Evolutionary conservation across 2,113 vertebrate species (phyloP).

Genomic region (Dunckerocampus dactyliophorus): DNA sequence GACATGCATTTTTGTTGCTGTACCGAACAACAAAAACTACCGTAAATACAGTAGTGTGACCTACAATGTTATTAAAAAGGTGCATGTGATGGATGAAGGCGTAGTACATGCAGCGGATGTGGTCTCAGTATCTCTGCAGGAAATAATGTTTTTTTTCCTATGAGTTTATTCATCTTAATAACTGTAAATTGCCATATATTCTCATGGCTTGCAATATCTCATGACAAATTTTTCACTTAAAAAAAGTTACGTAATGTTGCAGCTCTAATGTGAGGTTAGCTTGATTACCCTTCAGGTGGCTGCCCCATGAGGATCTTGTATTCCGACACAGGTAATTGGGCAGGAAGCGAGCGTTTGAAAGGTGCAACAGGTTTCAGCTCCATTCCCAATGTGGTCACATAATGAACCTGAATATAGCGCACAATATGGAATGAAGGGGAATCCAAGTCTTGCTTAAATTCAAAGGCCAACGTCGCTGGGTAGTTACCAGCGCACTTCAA

Average conservation of each 20-base stretch:
- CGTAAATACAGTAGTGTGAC: background rate
- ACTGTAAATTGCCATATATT: background rate
- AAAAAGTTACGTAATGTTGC: too few relatives aligned
- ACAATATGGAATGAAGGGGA: constrained; percentile 74
- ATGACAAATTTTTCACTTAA: too few relatives aligned
- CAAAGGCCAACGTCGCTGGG: constrained; percentile 67
- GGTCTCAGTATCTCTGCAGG: background rate
- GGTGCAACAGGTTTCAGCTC: constrained; percentile 74
- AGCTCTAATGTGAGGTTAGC: too few relatives aligned
- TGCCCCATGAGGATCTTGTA: constrained; percentile 72
- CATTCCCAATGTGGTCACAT: constrained; percentile 66
- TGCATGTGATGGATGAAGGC: background rate
- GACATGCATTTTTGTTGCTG: too few relatives aligned
- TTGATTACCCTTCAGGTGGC: constrained; percentile 69
- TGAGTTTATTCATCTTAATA: background rate
- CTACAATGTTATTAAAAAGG: background rate
- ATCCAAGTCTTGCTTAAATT: constrained; percentile 69
- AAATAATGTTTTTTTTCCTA: too few relatives aligned
- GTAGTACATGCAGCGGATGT: background rate
- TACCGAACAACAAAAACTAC: background rate
- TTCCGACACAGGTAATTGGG: background rate
- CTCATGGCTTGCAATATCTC: background rate
- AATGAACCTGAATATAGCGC: constrained; percentile 72
- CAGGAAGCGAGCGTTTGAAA: constrained; percentile 61
- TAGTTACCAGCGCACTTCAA: constrained; percentile 73